Percentiles rank a stretch among this genome's conserved stretches.
phyloP scores from a whole-genome alignment of 2,113 vertebrate genomes.

The Corvus hawaiiensis region DNA sequence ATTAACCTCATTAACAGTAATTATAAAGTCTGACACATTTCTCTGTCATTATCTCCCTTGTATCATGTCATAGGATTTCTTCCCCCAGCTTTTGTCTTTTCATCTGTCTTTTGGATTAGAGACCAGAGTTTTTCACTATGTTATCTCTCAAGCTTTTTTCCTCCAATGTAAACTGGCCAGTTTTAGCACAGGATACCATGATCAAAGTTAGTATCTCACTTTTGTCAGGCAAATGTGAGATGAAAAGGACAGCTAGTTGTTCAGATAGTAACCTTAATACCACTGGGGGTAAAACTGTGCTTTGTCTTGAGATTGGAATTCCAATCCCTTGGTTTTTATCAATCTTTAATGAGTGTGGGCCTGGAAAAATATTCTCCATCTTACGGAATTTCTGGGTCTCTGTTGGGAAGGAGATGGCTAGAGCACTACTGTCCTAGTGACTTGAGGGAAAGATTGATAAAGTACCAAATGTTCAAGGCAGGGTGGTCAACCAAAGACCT shows the following conservation, averaged over 20 bases:
- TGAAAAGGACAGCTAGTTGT: not conserved
- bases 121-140: not conserved
- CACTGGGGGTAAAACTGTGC: not conserved
- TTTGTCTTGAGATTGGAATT: not conserved
- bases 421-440: not conserved
- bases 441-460: not conserved
- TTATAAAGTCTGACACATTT: slow-evolving; percentile 34
- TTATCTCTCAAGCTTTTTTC: not conserved
- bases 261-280: not conserved
- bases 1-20: slow-evolving; percentile 38
- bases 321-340: not conserved
- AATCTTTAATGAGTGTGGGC: not conserved
- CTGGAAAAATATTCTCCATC: not conserved
- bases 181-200: not conserved
- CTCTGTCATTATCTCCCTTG: not conserved
- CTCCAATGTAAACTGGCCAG: not conserved
- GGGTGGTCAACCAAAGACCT: not conserved
- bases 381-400: not conserved
- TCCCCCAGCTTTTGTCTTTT: not conserved
- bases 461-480: not conserved
- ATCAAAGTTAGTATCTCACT: not conserved
- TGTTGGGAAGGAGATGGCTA: not conserved
- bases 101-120: not conserved
- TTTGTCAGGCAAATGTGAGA: not conserved
- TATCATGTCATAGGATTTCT: not conserved